Evolutionary conservation across 2,113 vertebrate species (phyloP), one percentile per base, ranked within the genome.

Genomic region (Spheniscus mendiculus): DNA sequence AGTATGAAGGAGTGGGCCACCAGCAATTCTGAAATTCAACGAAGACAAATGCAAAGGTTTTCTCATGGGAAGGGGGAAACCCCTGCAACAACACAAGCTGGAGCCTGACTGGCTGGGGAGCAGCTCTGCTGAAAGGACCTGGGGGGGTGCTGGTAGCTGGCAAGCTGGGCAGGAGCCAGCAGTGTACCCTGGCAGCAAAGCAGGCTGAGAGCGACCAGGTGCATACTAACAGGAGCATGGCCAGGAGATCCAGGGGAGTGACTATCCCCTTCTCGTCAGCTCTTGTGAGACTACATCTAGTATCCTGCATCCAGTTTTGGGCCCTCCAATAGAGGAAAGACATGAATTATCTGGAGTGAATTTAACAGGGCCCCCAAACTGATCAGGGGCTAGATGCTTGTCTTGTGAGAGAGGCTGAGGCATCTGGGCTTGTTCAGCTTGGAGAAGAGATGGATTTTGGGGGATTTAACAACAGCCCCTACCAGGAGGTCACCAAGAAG

Each of bases 381-480:
- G 38, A 25, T 45, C 16, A 42, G 27, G 26, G 11, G 29, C 30
- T 44, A 62, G 34, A 21, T 49, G 22, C 58, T 80, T 80, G 36
- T 52, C 9, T 15, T 78, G 20, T 47, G 26, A 55, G 52, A 80
- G 56, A 50, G 30, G 6, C 47, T 86, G 42, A 59, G n/a, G 9
- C 10, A 16, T 42, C 7, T 50, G 49, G 14, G 5, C 14, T 87
- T 80, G 17, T 53, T 49, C 27, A 66, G 9, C 13, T 52, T 65
- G 38, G 9, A 72, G 38, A 69, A 49, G 10, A 94, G 36, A 36
- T 34, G 58, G 49, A 19, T 62, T 89, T 76, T 5, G 30, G 18
- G 12, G 40, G 2, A 13, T 4, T 0, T 42, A 56, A 27, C 1
- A 59, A 8, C 10, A 74, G 30, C 8, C 18, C 15, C 19, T 49